phyloP scores from a whole-genome alignment of 2,888 invertebrate species.

The Diplazon laetatorius region DNA sequence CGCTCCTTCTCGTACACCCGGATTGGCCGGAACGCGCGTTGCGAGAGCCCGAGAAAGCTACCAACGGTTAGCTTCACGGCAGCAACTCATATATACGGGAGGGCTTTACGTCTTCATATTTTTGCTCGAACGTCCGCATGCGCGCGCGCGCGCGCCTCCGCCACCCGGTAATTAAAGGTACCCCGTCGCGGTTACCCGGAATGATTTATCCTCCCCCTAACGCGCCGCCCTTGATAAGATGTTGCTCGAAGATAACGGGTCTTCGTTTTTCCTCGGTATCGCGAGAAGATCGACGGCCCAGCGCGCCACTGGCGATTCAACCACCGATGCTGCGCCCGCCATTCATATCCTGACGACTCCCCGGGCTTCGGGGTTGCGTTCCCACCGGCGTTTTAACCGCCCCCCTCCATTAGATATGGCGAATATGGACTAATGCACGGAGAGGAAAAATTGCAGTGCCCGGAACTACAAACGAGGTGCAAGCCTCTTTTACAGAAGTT shows the following conservation, averaged over 20 bases:
- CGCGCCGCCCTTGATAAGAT: constrained; percentile 76
- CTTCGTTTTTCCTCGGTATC: constrained; percentile 54
- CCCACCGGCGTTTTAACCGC: not conserved
- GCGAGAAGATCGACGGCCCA: constrained; percentile 61
- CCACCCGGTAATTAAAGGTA: constrained; percentile 77
- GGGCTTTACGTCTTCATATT: constrained; percentile 80
- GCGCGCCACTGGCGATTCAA: constrained; percentile 56
- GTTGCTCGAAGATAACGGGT: constrained; percentile 67
- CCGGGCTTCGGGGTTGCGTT: constrained; percentile 37
- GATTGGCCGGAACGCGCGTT: constrained; percentile 65
- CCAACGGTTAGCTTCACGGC: constrained; percentile 71
- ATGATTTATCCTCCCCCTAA: constrained; percentile 76
- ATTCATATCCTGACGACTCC: constrained; percentile 63
- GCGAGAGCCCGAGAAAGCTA: constrained; percentile 50
- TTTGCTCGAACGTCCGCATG: constrained; percentile 69
- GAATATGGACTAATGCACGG: constrained; percentile 61
- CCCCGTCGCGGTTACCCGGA: constrained; percentile 73
- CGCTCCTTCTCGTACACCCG: constrained; percentile 34
- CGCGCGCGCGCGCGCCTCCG: constrained; percentile 59
- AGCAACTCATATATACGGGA: constrained; percentile 67
- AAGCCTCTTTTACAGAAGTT: no score
- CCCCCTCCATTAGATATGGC: constrained; percentile 52
- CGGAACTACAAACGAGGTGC: no score
- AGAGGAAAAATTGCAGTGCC: no score
- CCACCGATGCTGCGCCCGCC: constrained; percentile 43